Base-by-base conservation (phyloP, 2,113 vertebrate species). In the Embiotoca jacksoni region DNA sequence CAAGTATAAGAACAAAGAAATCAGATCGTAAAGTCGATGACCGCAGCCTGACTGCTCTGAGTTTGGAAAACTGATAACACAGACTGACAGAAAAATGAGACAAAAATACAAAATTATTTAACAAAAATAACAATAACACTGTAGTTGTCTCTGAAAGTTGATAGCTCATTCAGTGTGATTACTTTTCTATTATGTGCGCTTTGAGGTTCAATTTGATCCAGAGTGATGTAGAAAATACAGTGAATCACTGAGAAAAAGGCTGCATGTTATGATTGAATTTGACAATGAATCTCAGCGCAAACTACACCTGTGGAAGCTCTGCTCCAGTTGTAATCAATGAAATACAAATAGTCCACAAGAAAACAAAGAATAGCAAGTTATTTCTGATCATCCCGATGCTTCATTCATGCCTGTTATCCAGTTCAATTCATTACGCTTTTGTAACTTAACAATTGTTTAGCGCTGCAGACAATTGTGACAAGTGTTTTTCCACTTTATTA, bases 401-500 rank as follows among this genome's bases (percentile, higher is more conserved):
- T 50, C n/a, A 49, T 66, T 66, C 10, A 68, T 37, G 8, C 37
- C 15, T 53, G 14, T 85, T 60, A 72, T 30, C 52, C 15, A 33
- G n/a, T 47, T 74, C 5, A 54, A 52, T 32, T 72, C 32, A 62
- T 53, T 57, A 23, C 63, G 72, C 57, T 50, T 80, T 65, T 75
- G 16, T 56, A 50, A 54, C n/a, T 41, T 41, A 79, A 59, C 52
- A 72, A 50, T 52, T 30, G 33, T 72, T 82, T 50, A 47, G 23
- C 67, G 82, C 64, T 49, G 39, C 65, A 50, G 47, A 76, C 61
- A 80, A 57, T 78, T 72, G 66, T 59, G 44, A 72, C 32, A 23
- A 75, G 65, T 72, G 67, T 9, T 54, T 77, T 58, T 61, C 33
- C 7, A 44, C 50, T 67, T 58, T 57, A 63, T 37, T 64, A 64